Conservation (phyloP, 2,113 vertebrate species). For the Podarcis raffonei region DNA sequence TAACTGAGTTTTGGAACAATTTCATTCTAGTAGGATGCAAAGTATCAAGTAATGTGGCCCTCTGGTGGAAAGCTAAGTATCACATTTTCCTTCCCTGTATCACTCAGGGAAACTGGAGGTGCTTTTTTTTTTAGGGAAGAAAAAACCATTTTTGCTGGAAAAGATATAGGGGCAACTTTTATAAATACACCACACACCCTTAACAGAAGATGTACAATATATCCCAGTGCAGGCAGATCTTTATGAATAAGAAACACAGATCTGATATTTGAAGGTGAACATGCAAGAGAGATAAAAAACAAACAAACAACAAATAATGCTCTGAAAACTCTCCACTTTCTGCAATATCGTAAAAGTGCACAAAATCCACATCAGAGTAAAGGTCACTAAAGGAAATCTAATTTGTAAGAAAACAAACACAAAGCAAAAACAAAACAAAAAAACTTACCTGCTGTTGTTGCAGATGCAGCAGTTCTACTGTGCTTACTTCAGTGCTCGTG, state of each 20-base stretch:
- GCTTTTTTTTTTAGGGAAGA: neutral
- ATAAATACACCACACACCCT: slow-evolving; percentile 55
- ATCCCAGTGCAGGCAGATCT: slow-evolving; percentile 34
- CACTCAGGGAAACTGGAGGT: slow-evolving; percentile 65
- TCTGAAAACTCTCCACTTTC: slow-evolving; percentile 44
- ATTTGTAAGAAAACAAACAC: slow-evolving; percentile 70
- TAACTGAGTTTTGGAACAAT: slow-evolving; percentile 74
- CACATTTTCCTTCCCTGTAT: slow-evolving; percentile 61
- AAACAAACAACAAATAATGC: slow-evolving; percentile 65
- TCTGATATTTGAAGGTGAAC: slow-evolving; percentile 33
- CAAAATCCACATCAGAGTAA: slow-evolving; percentile 7
- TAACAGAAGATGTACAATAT: slow-evolving; percentile 47
- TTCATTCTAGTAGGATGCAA: slow-evolving; percentile 67
- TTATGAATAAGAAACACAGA: slow-evolving; percentile 14
- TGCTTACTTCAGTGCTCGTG: slow-evolving; percentile 98
- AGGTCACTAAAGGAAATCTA: slow-evolving; percentile 28
- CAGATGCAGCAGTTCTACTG: slow-evolving; percentile 99
- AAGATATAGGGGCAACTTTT: slow-evolving; percentile 62
- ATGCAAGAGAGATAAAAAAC: slow-evolving; percentile 11
- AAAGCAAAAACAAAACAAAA: slow-evolving; percentile 85
- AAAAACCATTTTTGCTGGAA: slow-evolving; percentile 62
- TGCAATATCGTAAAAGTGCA: slow-evolving; percentile 28
- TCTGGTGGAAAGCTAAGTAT: slow-evolving; percentile 89
- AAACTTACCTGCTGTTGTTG: slow-evolving; percentile 99
- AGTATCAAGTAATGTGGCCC: slow-evolving; percentile 94